These are phyloP conservation scores for Osmoderma eremita DNA, from an alignment of 2,888 invertebrate genomes.

Conservation along the genomic window DNA sequence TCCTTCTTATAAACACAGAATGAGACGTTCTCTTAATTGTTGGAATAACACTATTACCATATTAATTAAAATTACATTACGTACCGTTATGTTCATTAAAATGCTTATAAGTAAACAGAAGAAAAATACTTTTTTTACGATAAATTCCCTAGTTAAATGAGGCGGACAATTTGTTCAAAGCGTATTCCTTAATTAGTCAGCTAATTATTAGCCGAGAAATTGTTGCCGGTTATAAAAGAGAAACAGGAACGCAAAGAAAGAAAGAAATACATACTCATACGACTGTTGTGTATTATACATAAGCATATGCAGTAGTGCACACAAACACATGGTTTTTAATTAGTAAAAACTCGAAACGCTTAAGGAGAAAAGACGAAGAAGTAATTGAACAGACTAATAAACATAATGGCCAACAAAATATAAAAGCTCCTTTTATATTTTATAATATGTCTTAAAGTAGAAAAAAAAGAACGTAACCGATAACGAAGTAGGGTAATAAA, in stretches of 20 bases:
- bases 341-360: slow-evolving; percentile 20
- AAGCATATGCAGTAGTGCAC: not conserved
- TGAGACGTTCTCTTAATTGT: too few relatives aligned
- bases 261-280: not conserved
- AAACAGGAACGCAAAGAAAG: not conserved
- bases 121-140: not conserved
- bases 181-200: slow-evolving; percentile 22
- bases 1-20: too few relatives aligned
- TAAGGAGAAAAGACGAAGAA: not conserved
- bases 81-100: slow-evolving; percentile 19
- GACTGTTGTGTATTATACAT: not conserved
- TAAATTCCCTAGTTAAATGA: slow-evolving; percentile 16
- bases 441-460: not conserved
- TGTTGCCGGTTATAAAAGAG: slow-evolving; percentile 16
- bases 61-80: slow-evolving; percentile 14
- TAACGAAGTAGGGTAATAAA: slow-evolving; percentile 21
- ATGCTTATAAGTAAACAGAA: not conserved
- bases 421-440: slow-evolving; percentile 54
- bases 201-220: slow-evolving; percentile 23
- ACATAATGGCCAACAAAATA: not conserved
- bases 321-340: slow-evolving; percentile 2
- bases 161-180: slow-evolving; percentile 24
- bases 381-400: not conserved
- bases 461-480: not conserved
- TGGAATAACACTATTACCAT: too few relatives aligned